Evolutionary conservation across 2,888 invertebrate genomes (phyloP).

Genomic region (Pterostichus madidus): DNA sequence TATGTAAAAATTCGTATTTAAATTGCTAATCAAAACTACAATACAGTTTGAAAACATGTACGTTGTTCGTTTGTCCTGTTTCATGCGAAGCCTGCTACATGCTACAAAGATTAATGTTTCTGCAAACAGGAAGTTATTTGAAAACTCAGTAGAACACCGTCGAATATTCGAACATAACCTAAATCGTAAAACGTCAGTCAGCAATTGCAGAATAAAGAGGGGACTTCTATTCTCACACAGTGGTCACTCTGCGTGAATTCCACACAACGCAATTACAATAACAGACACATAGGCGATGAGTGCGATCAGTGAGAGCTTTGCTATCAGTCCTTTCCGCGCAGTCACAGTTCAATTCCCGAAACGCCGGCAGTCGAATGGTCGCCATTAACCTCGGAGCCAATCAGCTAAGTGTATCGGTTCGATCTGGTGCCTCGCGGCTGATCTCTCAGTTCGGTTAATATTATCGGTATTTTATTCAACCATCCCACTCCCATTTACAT

Average conservation of each 20-base stretch:
- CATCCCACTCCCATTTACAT: too few species aligned
- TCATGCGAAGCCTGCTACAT: background rate
- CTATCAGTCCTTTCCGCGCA: conserved; percentile 10
- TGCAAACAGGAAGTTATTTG: conserved; percentile 17
- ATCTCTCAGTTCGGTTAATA: too few species aligned
- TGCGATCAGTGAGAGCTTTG: background rate
- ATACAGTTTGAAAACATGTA: background rate
- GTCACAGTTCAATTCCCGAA: conserved; percentile 41
- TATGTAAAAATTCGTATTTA: background rate
- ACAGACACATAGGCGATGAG: background rate
- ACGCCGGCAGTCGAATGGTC: conserved; percentile 1
- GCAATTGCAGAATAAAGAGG: too few species aligned
- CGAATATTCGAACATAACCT: background rate
- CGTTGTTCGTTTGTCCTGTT: background rate
- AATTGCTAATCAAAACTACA: conserved; percentile 24
- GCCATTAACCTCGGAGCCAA: conserved; percentile 59
- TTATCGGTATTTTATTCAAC: too few species aligned
- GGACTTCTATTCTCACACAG: too few species aligned
- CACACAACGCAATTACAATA: conserved; percentile 22
- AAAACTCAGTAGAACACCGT: conserved; percentile 10
- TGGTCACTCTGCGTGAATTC: too few species aligned
- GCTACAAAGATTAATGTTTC: conserved; percentile 26
- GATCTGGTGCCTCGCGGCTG: conserved; percentile 6
- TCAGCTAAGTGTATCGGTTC: conserved; percentile 57
- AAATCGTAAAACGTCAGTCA: background rate